Evolutionary conservation across 2,113 vertebrate genomes (phyloP), one percentile per base, ranked within the genome.

Genomic region (Xyrauchen texanus): DNA sequence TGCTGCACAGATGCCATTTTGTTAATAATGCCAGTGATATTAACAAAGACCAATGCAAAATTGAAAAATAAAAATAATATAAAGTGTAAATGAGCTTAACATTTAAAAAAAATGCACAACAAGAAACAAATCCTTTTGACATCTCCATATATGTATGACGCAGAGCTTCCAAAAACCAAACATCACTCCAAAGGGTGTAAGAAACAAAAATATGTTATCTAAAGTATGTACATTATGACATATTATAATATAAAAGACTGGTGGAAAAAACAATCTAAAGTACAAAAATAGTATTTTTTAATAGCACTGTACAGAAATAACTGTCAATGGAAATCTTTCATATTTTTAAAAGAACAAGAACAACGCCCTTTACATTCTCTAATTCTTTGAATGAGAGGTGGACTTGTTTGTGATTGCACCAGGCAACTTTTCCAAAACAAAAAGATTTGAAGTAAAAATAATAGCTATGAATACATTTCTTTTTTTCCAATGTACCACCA

Each of bases 391-490:
- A 57, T 16, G 51, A 11, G 65, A 75, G 4, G 67, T 42, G 55
- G 62, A 78, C 10, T 78, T 83, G 76, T 75, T 81, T 66, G 65
- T 85, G 55, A 76, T 86, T 89, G 89, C 88, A 88, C 89, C 86
- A 86, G 87, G 88, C 85, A 90, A 88, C 68, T 34, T 34, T 34
- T 34, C 21, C 21, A 34, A 34, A 34, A 34, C 21, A 34, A 34
- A 34, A 34, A 34, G 21, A 34, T 34, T 34, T 34, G 21, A 34
- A 34, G 70, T 44, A 52, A 74, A 9, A 67, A 80, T 12, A 82
- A 78, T 68, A 73, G 16, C 46, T 71, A 21, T 42, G n/a, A 66
- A 81, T 83, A 69, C n/a, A 78, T 72, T 15, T 63, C 68, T 83
- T 21, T 76, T 57, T 34, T 34, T 7, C 47, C 64, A 81, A 10